A percentile compares a stretch with the other conserved stretches of the same genome.
These are phyloP conservation scores for Gavialis gangeticus DNA, from an alignment of 2,113 vertebrate genomes.

Conservation along the genomic window DNA sequence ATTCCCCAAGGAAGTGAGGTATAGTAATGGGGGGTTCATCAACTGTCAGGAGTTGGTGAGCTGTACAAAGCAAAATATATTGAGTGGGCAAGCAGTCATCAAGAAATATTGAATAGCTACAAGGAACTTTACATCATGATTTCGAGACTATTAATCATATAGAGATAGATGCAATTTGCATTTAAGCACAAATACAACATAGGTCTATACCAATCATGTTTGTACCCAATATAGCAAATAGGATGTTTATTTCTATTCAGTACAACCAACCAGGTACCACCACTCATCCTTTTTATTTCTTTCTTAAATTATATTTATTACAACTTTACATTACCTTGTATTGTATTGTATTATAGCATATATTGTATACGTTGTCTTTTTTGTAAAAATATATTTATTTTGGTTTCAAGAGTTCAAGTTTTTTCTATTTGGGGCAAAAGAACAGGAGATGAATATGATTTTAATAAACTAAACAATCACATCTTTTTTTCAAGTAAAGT, in stretches of 20 bases:
- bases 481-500: background rate
- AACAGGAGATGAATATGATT: background rate
- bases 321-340: too few species aligned
- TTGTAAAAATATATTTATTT: background rate
- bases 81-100: background rate
- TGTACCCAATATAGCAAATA: background rate
- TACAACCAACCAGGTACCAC: background rate
- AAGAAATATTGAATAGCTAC: background rate
- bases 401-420: background rate
- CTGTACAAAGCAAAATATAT: background rate
- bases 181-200: background rate
- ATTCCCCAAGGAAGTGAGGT: background rate
- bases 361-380: accelerated
- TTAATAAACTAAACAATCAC: background rate
- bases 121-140: background rate
- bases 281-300: background rate
- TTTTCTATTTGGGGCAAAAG: background rate
- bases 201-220: background rate
- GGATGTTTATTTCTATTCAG: background rate
- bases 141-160: background rate
- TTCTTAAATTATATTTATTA: background rate
- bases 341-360: background rate
- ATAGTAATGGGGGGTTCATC: background rate
- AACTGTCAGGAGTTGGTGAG: conserved; percentile 20
- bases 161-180: background rate